A percentile compares a stretch with the other conserved stretches of the same genome.
These are phyloP conservation scores for Tupiocoris notatus DNA, from an alignment of 2,888 invertebrate genomes.

Conservation along the genomic window DNA sequence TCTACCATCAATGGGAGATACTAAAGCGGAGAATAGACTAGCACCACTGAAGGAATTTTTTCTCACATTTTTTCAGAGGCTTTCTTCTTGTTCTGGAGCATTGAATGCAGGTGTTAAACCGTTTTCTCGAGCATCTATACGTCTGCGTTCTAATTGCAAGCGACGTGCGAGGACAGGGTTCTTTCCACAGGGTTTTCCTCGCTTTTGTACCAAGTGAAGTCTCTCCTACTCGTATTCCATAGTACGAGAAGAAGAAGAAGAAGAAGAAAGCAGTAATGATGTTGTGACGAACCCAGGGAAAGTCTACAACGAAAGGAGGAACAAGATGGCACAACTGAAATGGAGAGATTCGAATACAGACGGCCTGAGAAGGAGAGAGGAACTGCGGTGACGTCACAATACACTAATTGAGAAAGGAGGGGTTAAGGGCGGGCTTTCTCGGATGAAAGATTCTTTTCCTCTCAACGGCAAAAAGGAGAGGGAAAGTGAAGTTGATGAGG, in stretches of 20 bases:
- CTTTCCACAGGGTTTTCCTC: neutral
- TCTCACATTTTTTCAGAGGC: neutral
- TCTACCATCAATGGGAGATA: neutral
- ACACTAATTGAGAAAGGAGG: conserved; percentile 24
- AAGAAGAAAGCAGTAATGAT: conserved; percentile 29
- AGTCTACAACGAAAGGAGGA: neutral
- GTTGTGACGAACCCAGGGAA: neutral
- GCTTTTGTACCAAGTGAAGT: neutral
- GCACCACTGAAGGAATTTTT: neutral
- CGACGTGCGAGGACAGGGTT: neutral
- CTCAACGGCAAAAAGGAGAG: neutral
- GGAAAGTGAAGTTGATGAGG: neutral
- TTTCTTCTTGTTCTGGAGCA: neutral
- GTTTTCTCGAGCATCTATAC: conserved; percentile 15
- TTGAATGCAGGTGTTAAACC: conserved; percentile 41
- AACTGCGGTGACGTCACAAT: conserved; percentile 22
- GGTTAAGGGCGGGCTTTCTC: conserved; percentile 17
- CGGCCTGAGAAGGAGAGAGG: neutral
- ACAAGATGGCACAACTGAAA: neutral
- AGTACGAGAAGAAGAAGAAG: neutral
- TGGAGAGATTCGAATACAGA: neutral
- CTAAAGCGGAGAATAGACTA: neutral
- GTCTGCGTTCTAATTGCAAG: neutral
- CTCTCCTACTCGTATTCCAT: neutral
- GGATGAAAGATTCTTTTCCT: conserved; percentile 31